Percentiles rank a stretch among this genome's conserved stretches.
Evolutionary conservation across 2,797 vertebrate genomes (phyloP).

Genomic region (Micropoecilia bifurca): DNA sequence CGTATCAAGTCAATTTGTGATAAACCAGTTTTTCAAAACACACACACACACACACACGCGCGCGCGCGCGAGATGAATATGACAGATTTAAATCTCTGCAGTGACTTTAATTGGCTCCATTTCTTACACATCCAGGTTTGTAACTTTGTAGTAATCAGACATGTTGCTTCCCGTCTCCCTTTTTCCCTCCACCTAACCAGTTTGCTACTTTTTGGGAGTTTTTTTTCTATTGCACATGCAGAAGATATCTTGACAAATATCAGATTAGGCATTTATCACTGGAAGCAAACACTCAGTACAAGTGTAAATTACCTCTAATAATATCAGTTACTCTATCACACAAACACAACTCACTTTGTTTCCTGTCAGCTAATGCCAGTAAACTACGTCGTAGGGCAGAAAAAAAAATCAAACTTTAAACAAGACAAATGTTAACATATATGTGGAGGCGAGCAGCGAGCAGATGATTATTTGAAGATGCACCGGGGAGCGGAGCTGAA

Average conservation of each 20-base stretch:
- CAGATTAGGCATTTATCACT: constrained; percentile 53
- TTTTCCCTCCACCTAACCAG: not conserved
- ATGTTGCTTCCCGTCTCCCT: constrained; percentile 3
- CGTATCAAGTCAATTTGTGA: constrained; percentile 14
- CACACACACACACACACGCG: constrained; percentile 8
- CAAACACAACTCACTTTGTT: constrained; percentile 68
- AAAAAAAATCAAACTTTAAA: constrained; percentile 40
- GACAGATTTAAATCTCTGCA: constrained; percentile 32
- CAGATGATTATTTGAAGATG: constrained; percentile 82
- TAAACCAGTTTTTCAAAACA: constrained; percentile 8
- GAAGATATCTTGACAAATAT: constrained; percentile 50
- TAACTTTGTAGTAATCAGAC: constrained; percentile 6
- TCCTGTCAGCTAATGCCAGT: constrained; percentile 63
- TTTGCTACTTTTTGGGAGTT: constrained; percentile 12
- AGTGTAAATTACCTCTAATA: constrained; percentile 65
- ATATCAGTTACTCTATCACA: constrained; percentile 55
- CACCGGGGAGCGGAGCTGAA: constrained; percentile 69
- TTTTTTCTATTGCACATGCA: constrained; percentile 1
- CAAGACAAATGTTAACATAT: constrained; percentile 61
- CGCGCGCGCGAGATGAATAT: constrained; percentile 27
- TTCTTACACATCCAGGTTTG: constrained; percentile 21
- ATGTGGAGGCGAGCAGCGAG: constrained; percentile 64
- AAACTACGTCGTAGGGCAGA: constrained; percentile 45
- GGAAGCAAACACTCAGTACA: constrained; percentile 51
- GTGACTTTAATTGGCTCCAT: constrained; percentile 41